A percentile compares a stretch with the other conserved stretches of the same genome.
Conservation (phyloP, 35 echinoderm and acorn worm genomes). For the Holothuria glaberrima region DNA sequence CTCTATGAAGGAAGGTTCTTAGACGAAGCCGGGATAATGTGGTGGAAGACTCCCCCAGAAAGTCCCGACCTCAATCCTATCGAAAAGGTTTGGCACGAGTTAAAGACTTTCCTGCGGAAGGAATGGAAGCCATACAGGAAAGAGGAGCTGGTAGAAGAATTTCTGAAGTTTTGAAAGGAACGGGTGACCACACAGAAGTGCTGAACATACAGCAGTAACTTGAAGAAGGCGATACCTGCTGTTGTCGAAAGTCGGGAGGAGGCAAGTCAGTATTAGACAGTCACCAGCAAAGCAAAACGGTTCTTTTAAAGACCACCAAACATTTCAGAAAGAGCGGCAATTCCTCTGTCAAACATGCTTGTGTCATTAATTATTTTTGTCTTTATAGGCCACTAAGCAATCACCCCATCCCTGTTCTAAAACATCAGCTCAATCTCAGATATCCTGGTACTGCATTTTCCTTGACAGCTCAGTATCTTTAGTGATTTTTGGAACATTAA, state of each 20-base stretch:
- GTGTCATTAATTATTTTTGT: too few species aligned
- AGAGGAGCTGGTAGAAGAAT: constrained; percentile 48
- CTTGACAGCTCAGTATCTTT: too few species aligned
- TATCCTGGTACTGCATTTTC: too few species aligned
- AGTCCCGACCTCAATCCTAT: constrained; percentile 69
- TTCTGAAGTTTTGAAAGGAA: constrained; percentile 49
- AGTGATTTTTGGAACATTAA: too few species aligned
- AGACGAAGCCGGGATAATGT: constrained; percentile 30
- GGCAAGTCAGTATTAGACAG: constrained; percentile 11
- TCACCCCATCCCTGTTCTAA: too few species aligned
- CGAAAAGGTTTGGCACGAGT: constrained; percentile 62
- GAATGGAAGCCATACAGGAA: constrained; percentile 40
- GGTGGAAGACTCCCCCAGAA: constrained; percentile 64
- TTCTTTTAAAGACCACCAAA: constrained; percentile 13
- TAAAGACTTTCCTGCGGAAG: constrained; percentile 60
- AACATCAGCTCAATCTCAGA: too few species aligned
- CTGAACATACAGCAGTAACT: constrained; percentile 54
- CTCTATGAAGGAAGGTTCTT: constrained; percentile 32
- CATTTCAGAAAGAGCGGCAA: neutral
- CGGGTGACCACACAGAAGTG: constrained; percentile 21
- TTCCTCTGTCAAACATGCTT: neutral
- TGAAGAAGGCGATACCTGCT: constrained; percentile 62
- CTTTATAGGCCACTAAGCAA: too few species aligned
- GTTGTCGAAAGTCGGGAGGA: constrained; percentile 23
- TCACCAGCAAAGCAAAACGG: neutral